phyloP scores from a whole-genome alignment of 2,113 vertebrate species.

The Ranitomeya variabilis region DNA sequence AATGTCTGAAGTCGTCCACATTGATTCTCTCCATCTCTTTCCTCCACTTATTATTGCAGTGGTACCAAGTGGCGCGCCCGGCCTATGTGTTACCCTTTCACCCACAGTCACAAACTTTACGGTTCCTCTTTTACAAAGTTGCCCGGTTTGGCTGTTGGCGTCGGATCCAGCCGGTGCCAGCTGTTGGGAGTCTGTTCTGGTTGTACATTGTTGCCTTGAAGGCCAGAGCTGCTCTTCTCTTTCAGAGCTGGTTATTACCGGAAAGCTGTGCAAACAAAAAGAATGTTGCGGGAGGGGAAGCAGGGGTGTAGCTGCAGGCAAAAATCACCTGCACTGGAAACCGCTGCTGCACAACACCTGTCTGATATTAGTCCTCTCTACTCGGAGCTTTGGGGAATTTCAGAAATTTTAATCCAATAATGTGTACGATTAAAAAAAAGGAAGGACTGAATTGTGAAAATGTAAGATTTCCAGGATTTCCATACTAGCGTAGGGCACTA shows the following conservation, averaged over 20 bases:
- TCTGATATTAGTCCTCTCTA: not conserved
- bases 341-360: constrained; percentile 25
- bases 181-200: constrained; percentile 14
- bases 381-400: not conserved
- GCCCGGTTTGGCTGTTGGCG: not conserved
- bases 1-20: too few species aligned
- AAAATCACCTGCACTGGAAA: constrained; percentile 3
- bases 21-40: too few species aligned
- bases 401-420: not conserved
- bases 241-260: constrained; percentile 35
- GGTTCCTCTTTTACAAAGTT: not conserved
- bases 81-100: not conserved
- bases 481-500: too few species aligned
- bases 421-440: not conserved
- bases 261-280: constrained; percentile 45
- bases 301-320: constrained; percentile 13
- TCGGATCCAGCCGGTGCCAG: constrained; percentile 14
- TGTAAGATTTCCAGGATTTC: not conserved
- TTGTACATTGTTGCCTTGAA: not conserved
- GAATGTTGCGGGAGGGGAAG: not conserved
- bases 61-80: too few species aligned
- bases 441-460: not conserved
- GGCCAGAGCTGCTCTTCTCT: not conserved
- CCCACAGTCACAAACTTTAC: not conserved
- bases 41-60: too few species aligned